Evolutionary conservation across 23 tunicate species (phyloP).

Genomic region (Oikopleura dioica): DNA sequence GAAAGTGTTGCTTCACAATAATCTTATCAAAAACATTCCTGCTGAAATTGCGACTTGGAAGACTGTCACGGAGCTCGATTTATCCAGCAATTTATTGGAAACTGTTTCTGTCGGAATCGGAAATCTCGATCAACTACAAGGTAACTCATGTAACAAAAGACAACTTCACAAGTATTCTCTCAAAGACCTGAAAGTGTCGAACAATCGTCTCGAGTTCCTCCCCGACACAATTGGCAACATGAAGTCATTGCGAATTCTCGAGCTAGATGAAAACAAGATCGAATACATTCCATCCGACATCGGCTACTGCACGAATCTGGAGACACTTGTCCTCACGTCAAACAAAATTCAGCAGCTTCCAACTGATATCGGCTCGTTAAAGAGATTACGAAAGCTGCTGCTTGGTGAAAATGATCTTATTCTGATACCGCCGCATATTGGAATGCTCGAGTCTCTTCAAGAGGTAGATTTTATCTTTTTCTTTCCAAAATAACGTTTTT

Average conservation of each 20-base stretch:
- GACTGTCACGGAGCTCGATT: not conserved
- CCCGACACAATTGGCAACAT: not conserved
- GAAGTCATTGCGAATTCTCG: not conserved
- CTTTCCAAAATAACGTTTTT: no score
- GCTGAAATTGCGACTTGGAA: not conserved
- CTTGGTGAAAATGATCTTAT: not conserved
- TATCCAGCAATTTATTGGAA: not conserved
- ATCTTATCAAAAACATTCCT: not conserved
- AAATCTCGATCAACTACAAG: no score
- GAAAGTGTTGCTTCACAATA: not conserved
- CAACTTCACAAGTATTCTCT: not conserved
- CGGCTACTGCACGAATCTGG: not conserved
- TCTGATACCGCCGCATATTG: slow-evolving; percentile 1
- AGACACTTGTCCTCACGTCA: not conserved
- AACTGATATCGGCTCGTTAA: not conserved
- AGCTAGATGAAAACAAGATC: not conserved
- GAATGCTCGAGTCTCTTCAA: not conserved
- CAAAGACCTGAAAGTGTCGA: not conserved
- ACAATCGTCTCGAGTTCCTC: not conserved
- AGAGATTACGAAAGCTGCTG: not conserved
- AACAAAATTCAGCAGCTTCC: not conserved
- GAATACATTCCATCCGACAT: not conserved
- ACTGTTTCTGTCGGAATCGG: not conserved
- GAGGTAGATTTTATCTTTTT: no score
- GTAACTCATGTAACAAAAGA: not conserved